A percentile compares a stretch with the other conserved stretches of the same genome.
Evolutionary conservation across 2,797 vertebrate genomes (phyloP).

Genomic region (Neosalanx taihuensis): DNA sequence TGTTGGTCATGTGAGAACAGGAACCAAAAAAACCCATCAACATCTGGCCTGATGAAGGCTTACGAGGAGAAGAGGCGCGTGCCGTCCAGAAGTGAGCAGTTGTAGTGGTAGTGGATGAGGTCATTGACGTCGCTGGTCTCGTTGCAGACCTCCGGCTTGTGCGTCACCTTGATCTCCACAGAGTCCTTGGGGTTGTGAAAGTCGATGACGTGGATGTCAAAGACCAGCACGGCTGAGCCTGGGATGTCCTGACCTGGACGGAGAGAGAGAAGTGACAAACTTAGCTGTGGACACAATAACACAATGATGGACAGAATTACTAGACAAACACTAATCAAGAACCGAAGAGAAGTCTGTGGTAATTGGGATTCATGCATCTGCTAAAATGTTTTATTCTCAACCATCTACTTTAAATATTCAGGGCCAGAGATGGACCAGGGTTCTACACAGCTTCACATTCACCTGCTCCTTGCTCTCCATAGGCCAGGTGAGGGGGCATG

Average conservation of each 20-base stretch:
- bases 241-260: conserved; percentile 86
- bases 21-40: conserved; percentile 7
- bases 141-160: conserved; percentile 80
- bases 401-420: too few species aligned
- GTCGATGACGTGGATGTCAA: conserved; percentile 88
- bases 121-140: conserved; percentile 77
- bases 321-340: too few species aligned
- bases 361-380: too few species aligned
- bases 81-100: conserved; percentile 90
- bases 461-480: conserved; percentile 91
- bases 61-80: conserved; percentile 87
- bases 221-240: conserved; percentile 85
- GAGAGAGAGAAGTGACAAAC: neutral
- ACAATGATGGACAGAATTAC: too few species aligned
- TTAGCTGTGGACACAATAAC: neutral
- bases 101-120: conserved; percentile 90
- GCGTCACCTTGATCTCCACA: conserved; percentile 73
- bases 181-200: conserved; percentile 91
- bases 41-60: conserved; percentile 19
- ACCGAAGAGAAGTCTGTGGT: too few species aligned
- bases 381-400: too few species aligned
- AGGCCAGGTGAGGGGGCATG: conserved; percentile 89
- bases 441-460: neutral
- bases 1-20: neutral
- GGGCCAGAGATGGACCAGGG: too few species aligned